These are phyloP conservation scores for Castor canadensis DNA, from an alignment of 2,113 vertebrate genomes.

Conservation along the genomic window DNA sequence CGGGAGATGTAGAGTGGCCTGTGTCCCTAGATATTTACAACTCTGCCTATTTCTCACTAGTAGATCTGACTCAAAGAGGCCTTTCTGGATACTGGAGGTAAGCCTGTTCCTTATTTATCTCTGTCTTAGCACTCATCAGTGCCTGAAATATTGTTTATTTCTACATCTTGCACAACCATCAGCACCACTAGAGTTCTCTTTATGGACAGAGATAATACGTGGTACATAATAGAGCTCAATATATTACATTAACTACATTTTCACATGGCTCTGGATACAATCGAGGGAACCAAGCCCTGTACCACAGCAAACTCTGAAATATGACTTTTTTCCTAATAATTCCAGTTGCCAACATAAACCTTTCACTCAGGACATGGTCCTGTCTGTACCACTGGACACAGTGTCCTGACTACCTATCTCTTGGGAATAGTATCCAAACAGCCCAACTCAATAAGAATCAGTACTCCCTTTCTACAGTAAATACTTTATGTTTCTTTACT, in stretches of 20 bases:
- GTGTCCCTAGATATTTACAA: neutral
- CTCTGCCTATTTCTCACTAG: neutral
- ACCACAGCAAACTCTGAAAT: neutral
- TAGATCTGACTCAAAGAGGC: neutral
- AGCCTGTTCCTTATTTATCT: neutral
- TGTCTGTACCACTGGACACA: neutral
- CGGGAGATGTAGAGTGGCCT: too few species aligned
- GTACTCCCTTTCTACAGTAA: neutral
- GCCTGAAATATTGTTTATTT: neutral
- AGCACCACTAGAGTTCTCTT: neutral
- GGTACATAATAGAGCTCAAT: neutral
- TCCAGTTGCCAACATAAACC: neutral
- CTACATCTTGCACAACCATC: neutral
- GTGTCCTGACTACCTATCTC: neutral
- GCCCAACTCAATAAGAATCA: neutral
- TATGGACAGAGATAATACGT: neutral
- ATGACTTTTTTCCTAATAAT: neutral
- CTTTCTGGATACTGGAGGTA: neutral
- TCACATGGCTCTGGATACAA: neutral
- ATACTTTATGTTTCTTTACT: constrained; percentile 25
- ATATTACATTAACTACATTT: neutral
- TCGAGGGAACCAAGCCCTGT: neutral
- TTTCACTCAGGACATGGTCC: neutral
- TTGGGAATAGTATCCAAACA: neutral
- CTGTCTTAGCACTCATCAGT: neutral